A percentile compares a stretch with the other conserved stretches of the same genome.
Evolutionary conservation across 1,140 invertebrate species (phyloP).

Genomic region (Latrodectus geometricus): DNA sequence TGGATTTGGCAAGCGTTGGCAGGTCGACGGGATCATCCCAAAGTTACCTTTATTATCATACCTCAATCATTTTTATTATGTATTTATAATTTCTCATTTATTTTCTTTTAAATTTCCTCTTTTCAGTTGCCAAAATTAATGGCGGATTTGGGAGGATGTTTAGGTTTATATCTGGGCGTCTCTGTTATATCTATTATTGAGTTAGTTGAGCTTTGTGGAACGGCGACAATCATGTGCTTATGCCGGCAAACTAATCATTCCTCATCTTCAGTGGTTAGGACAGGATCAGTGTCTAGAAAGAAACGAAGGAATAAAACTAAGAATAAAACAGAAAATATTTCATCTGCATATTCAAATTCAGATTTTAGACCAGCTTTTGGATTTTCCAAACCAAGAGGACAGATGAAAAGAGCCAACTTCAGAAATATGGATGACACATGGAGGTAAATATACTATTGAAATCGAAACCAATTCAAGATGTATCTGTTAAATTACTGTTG

Average conservation of each 20-base stretch:
- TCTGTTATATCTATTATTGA: slow-evolving; percentile 62
- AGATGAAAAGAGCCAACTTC: not conserved
- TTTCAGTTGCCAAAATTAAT: slow-evolving; percentile 59
- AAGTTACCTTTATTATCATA: too few species aligned
- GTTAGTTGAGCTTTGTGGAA: slow-evolving; percentile 37
- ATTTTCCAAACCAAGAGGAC: not conserved
- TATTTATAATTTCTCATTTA: not conserved
- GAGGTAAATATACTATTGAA: not conserved
- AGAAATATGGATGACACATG: not conserved
- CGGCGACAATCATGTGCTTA: slow-evolving; percentile 14
- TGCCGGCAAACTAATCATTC: not conserved
- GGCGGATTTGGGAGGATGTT: slow-evolving; percentile 62
- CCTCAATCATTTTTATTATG: not conserved
- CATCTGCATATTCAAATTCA: not conserved
- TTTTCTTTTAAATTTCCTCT: not conserved
- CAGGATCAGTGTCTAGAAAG: not conserved
- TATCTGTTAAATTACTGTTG: not conserved
- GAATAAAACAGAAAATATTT: not conserved
- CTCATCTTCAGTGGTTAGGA: not conserved
- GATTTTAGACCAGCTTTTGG: not conserved
- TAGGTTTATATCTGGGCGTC: slow-evolving; percentile 62
- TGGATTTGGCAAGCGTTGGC: too few species aligned
- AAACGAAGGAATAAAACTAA: not conserved
- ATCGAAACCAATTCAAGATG: not conserved
- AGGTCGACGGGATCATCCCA: too few species aligned